Evolutionary conservation across 1,140 invertebrate species (phyloP).

Genomic region (Drosophila serrata): DNA sequence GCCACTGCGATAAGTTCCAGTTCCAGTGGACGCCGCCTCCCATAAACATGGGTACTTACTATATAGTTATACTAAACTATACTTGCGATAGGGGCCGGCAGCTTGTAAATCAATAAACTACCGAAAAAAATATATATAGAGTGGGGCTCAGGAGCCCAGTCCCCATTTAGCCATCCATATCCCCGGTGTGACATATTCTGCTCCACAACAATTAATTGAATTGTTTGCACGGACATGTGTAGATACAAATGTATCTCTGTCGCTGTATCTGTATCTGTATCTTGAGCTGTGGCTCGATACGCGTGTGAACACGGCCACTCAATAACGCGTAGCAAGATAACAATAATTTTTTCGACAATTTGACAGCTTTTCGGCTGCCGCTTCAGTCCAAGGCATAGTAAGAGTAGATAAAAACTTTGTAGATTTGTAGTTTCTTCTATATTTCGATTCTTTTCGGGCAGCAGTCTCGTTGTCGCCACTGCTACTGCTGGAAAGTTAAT

Average conservation of each 20-base stretch:
- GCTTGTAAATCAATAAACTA: slow-evolving; percentile 83
- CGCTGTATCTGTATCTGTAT: slow-evolving; percentile 38
- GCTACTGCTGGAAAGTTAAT: slow-evolving; percentile 71
- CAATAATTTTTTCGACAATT: slow-evolving; percentile 78
- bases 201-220: slow-evolving; percentile 80
- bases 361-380: slow-evolving; percentile 76
- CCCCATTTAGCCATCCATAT: slow-evolving; percentile 40
- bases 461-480: slow-evolving; percentile 71
- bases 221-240: slow-evolving; percentile 79
- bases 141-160: neutral
- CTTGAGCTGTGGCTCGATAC: slow-evolving; percentile 29
- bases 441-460: slow-evolving; percentile 23
- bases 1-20: slow-evolving; percentile 70
- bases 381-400: slow-evolving; percentile 21
- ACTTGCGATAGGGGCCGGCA: slow-evolving; percentile 49
- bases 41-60: slow-evolving; percentile 29
- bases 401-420: slow-evolving; percentile 35
- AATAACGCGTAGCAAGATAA: slow-evolving; percentile 76
- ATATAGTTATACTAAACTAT: slow-evolving; percentile 3
- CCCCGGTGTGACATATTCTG: slow-evolving; percentile 61
- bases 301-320: slow-evolving; percentile 78
- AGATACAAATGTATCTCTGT: slow-evolving; percentile 77
- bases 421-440: slow-evolving; percentile 1
- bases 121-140: slow-evolving; percentile 52
- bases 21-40: slow-evolving; percentile 57